Evolutionary conservation across 1,140 invertebrate species (phyloP), one percentile per base, ranked within the genome.

Genomic region (Trichogramma pretiosum): DNA sequence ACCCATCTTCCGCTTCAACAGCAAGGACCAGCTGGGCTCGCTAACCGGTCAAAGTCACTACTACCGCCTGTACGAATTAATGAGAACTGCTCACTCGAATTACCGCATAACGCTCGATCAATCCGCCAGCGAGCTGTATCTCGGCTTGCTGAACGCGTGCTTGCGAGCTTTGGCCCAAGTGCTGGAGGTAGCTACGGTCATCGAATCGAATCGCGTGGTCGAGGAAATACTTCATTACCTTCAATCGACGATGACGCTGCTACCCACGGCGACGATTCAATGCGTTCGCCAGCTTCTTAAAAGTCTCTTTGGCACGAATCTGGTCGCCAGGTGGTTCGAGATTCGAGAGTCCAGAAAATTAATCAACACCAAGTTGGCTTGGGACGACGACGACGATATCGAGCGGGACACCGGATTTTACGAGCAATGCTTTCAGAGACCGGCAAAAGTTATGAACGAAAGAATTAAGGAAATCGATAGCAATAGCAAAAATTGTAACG

Each of bases 271-370:
- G 1, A 82, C 87, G 1, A 77, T 93, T 0, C 74, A 80, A 26
- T 89, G 86, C 65, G 83, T 93, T 0, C 82, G 87, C 22, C 87
- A 92, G 72, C 60, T 93, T 1, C 60, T 93, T 8, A 89, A 90
- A 67, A 84, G 84, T 55, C 65, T 93, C 2, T 93, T 91, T 70
- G 83, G 83, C 1, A 84, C 81, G 0, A 91, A 92, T 60, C 74
- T 89, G 52, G 74, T 78, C 10, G 77, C 76, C n/a, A 79, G 84
- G 21, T 82, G 81, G 67, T 70, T 54, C 3, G 76, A 78, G 46
- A 68, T 71, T 14, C 59, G 58, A 14, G 36, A 54, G 0, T 17
- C 9, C 7, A 47, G 57, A 0, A 60, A 53, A n/a, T 62, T 49
- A 37, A 23, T 55, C 0, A 51, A 65, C 2, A 54, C 58, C 5